Evolutionary conservation across 2,113 vertebrate genomes (phyloP).

Genomic region (Euleptes europaea): DNA sequence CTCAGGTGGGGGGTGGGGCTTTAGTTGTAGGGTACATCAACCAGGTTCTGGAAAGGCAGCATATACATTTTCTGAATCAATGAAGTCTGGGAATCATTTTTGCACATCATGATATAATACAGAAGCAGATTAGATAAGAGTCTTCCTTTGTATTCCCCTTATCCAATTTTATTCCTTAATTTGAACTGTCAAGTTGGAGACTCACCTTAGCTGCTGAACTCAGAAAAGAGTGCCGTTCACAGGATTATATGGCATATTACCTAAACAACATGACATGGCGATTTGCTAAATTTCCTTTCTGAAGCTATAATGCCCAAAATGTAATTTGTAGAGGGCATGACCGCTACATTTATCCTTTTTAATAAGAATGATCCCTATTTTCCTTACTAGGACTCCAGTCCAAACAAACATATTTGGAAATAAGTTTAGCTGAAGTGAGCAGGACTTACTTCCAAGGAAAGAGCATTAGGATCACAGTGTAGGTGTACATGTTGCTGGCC

Average conservation of each 20-base stretch:
- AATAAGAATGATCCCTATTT: background rate
- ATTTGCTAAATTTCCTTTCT: background rate
- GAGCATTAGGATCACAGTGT: background rate
- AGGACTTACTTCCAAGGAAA: background rate
- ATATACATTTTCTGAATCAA: too few species aligned
- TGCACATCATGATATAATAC: background rate
- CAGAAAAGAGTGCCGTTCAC: background rate
- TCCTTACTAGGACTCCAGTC: background rate
- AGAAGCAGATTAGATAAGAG: background rate
- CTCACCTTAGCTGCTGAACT: background rate
- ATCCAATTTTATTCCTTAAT: background rate
- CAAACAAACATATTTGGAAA: background rate
- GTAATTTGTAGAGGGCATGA: background rate
- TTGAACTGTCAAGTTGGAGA: background rate
- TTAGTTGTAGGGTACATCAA: too few species aligned
- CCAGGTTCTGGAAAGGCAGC: too few species aligned
- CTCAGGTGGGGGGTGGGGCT: too few species aligned
- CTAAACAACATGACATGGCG: fast-evolving
- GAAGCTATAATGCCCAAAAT: background rate
- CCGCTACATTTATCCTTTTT: background rate
- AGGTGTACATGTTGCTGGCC: background rate
- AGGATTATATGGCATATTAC: fast-evolving
- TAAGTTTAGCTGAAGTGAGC: background rate
- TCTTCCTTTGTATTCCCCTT: background rate
- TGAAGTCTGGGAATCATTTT: background rate